Base-by-base conservation (phyloP, 1,140 invertebrate genomes). In the Drosophila nasuta region DNA sequence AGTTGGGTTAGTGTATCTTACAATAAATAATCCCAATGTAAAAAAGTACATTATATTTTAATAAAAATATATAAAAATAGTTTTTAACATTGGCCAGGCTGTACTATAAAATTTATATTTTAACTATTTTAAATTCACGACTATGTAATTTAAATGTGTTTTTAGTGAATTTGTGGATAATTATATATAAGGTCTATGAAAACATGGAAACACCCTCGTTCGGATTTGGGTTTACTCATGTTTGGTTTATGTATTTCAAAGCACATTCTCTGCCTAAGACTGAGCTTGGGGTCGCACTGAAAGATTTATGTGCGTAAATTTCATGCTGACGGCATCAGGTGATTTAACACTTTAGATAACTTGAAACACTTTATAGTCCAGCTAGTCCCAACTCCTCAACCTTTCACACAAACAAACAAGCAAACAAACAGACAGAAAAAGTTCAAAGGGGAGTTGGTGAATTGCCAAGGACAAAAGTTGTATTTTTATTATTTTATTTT, bases 331-430 rank as follows among this genome's bases (percentile, higher is more conserved):
- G 90, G 89, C 90, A 91, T 91, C 89, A 91, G 89, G 90, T 91
- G 85, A 91, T 91, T 91, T 91, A 91, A 91, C 90, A 91, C 90
- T 91, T 91, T 87, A 91, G 90, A 91, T 91, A 91, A 82, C 87
- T 91, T 69, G 75, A 76, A 90, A 86, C 81, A 86, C 79, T 82
- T 90, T 85, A 86, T 86, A 90, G 81, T 81, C 76, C 64, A 48
- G 63, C 64, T 66, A 41, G 43, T 65, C 67, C 6, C 57, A n/a
- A n/a, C 20, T 43, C 13, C 10, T 7, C 17, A 20, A 7, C 8
- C 33, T 56, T 11, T 11, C 28, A 45, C 20, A 33, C 13, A 15
- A 10, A 33, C 38, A 57, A 20, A n/a, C 13, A 62, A 56, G 35
- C n/a, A 56, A 45, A 66, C 60, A 76, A 66, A 68, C 52, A 67